These are phyloP conservation scores for Parazoanthus darwini DNA, from an alignment of 92 coral and sea anemone species.

Conservation along the genomic window DNA sequence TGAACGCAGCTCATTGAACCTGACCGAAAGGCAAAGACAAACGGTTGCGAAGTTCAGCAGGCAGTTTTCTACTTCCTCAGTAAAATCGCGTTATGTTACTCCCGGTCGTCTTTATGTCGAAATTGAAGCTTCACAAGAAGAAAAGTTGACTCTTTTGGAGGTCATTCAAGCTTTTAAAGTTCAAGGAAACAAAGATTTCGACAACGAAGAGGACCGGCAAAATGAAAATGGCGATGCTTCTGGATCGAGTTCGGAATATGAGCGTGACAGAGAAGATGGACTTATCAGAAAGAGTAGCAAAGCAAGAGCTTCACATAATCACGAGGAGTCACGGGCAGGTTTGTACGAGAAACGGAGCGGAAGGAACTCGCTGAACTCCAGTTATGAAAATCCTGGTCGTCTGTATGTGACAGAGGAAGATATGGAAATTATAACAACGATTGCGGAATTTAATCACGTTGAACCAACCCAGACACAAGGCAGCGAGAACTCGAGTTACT, in stretches of 20 bases:
- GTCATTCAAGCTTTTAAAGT: conserved; percentile 19
- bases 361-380: conserved; percentile 1
- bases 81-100: conserved; percentile 42
- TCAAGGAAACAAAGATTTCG: background rate
- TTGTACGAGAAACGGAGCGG: background rate
- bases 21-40: conserved; percentile 49
- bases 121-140: conserved; percentile 29
- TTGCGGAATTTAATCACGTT: background rate
- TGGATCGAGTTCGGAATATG: background rate
- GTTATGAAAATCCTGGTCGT: conserved; percentile 35
- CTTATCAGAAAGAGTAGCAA: background rate
- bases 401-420: conserved; percentile 44
- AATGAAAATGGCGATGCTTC: background rate
- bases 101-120: conserved; percentile 76
- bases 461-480: background rate
- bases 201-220: background rate
- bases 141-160: background rate
- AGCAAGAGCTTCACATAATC: background rate
- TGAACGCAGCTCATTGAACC: conserved; percentile 26
- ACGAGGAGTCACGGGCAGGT: background rate
- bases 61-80: conserved; percentile 46
- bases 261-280: conserved; percentile 20
- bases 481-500: background rate
- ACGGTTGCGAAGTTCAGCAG: conserved; percentile 52
- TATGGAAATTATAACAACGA: conserved; percentile 8